These are phyloP conservation scores for Echinarachnius parma DNA, from an alignment of 53 echinoderm and acorn worm species.

Conservation along the genomic window DNA sequence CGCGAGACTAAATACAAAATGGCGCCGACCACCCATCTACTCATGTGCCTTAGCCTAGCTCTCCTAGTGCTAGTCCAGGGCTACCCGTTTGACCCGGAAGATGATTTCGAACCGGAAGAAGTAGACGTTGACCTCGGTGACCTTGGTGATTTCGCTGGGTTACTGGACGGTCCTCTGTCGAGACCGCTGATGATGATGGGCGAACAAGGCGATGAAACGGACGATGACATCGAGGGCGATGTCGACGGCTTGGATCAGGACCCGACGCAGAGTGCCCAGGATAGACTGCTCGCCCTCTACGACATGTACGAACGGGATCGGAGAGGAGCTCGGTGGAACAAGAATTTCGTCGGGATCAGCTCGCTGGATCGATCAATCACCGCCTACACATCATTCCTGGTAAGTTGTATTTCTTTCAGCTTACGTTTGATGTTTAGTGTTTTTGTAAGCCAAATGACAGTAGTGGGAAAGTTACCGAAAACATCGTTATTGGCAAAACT, in stretches of 20 bases:
- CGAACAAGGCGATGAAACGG: not conserved
- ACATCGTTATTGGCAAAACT: too few species aligned
- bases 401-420: too few species aligned
- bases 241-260: not conserved
- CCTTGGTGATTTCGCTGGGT: not conserved
- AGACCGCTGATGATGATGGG: not conserved
- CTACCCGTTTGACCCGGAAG: slow-evolving; percentile 12
- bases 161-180: not conserved
- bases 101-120: not conserved
- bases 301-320: slow-evolving; percentile 45
- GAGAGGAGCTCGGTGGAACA: slow-evolving; percentile 57
- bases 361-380: slow-evolving; percentile 48
- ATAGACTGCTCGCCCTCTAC: slow-evolving; percentile 5
- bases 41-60: slow-evolving; percentile 14
- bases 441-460: too few species aligned
- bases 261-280: slow-evolving; percentile 24
- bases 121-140: not conserved
- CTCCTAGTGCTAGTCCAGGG: slow-evolving; percentile 17
- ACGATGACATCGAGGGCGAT: not conserved
- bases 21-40: slow-evolving; percentile 18
- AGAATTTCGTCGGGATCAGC: slow-evolving; percentile 59
- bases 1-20: too few species aligned
- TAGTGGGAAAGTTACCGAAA: too few species aligned
- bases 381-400: slow-evolving; percentile 49
- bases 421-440: too few species aligned